phyloP scores from a whole-genome alignment of 2,113 vertebrate species.

The Talpa occidentalis region DNA sequence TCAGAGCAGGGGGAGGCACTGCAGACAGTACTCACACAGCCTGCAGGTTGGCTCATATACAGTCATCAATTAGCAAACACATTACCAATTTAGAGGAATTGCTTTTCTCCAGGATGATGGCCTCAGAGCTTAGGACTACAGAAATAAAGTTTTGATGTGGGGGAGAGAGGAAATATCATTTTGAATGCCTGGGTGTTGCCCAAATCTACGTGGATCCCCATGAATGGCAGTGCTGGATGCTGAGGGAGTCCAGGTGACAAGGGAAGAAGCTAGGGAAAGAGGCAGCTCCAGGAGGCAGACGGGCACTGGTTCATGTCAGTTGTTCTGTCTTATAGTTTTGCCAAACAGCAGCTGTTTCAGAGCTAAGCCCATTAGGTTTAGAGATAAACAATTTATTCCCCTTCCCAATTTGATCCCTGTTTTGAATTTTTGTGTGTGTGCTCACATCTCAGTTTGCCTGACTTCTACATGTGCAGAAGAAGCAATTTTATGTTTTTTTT shows the following conservation, averaged over 20 bases:
- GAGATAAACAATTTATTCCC: not conserved
- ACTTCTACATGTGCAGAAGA: conserved; percentile 18
- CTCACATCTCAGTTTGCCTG: conserved; percentile 37
- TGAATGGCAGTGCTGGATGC: not conserved
- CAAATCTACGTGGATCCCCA: not conserved
- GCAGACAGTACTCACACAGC: not conserved
- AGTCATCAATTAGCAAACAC: not conserved
- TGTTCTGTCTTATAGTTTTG: not conserved
- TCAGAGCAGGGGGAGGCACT: not conserved
- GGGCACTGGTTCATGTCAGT: not conserved
- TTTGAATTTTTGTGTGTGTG: conserved; percentile 18
- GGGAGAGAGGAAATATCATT: not conserved
- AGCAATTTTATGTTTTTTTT: not conserved
- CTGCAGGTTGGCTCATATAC: too few relatives aligned
- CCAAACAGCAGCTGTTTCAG: not conserved
- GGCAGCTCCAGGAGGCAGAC: not conserved
- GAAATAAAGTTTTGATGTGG: not conserved
- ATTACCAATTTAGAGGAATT: not conserved
- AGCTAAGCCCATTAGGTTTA: not conserved
- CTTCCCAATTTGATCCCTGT: not conserved
- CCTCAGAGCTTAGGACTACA: not conserved
- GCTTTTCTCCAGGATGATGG: not conserved
- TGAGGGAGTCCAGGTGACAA: not conserved
- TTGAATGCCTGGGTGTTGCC: not conserved
- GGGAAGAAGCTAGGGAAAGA: not conserved